phyloP scores from a whole-genome alignment of 1,140 invertebrate species.

The Chironomus striatipennis region DNA sequence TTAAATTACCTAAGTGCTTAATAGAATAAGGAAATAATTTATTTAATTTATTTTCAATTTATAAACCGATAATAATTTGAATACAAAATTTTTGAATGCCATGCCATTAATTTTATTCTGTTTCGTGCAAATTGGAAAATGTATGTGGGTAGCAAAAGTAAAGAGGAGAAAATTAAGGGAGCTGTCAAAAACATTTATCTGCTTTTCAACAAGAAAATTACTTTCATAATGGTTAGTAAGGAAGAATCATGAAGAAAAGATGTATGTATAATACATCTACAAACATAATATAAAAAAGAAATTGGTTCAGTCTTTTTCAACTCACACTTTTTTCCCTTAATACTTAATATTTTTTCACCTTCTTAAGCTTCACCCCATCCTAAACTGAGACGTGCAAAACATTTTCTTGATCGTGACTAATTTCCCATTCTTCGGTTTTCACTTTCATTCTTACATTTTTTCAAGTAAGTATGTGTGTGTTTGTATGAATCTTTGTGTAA shows the following conservation, averaged over 20 bases:
- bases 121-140: background rate
- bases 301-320: slow-evolving; percentile 2
- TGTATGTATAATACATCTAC: background rate
- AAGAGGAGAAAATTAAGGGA: slow-evolving; percentile 20
- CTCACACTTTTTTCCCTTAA: background rate
- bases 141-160: background rate
- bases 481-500: background rate
- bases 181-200: slow-evolving; percentile 23
- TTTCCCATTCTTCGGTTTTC: slow-evolving; percentile 16
- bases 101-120: no score
- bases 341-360: background rate
- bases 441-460: background rate
- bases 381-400: background rate
- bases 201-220: slow-evolving; percentile 24
- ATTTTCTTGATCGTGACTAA: slow-evolving; percentile 22
- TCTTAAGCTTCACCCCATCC: background rate
- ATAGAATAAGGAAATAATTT: background rate
- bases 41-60: background rate
- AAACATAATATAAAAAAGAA: background rate
- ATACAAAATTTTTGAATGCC: no score
- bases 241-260: background rate
- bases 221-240: slow-evolving; percentile 6
- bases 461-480: background rate
- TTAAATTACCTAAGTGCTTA: no score
- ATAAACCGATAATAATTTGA: background rate